phyloP scores from a whole-genome alignment of 2,888 invertebrate species.

The Busseola fusca region DNA sequence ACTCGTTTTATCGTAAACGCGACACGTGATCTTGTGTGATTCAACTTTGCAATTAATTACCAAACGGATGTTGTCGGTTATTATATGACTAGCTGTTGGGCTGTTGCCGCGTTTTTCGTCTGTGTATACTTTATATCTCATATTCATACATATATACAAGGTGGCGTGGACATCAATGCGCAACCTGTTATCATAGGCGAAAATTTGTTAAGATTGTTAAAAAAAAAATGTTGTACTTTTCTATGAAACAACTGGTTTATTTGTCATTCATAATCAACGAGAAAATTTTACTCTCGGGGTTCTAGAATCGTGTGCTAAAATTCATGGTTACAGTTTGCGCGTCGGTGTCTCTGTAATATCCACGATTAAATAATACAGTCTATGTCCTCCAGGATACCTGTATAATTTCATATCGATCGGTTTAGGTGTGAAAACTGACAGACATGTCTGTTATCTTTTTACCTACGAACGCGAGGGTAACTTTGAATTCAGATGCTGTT shows the following conservation, averaged over 20 bases:
- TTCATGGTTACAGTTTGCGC: no score
- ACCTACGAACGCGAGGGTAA: no score
- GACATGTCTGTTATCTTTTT: not conserved
- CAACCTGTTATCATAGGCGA: no score
- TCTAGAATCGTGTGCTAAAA: no score
- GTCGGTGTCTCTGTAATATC: not conserved
- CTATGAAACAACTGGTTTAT: no score
- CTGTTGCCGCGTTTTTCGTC: not conserved
- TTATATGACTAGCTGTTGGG: not conserved
- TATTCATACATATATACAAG: no score
- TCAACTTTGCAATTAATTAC: constrained; percentile 23
- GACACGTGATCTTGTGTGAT: constrained; percentile 8
- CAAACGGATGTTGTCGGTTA: constrained; percentile 20
- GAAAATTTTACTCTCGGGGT: no score
- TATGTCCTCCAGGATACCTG: not conserved
- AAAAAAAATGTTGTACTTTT: no score
- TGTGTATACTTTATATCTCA: not conserved
- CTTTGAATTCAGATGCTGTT: not conserved
- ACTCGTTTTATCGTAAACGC: not conserved
- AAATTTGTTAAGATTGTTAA: no score
- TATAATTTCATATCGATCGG: not conserved
- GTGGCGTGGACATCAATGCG: no score
- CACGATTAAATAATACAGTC: not conserved
- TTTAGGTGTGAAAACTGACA: not conserved
- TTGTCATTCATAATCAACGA: no score